Evolutionary conservation across 2,888 invertebrate species (phyloP), one percentile per base, ranked within the genome.

Genomic region (Lydus trimaculatus): DNA sequence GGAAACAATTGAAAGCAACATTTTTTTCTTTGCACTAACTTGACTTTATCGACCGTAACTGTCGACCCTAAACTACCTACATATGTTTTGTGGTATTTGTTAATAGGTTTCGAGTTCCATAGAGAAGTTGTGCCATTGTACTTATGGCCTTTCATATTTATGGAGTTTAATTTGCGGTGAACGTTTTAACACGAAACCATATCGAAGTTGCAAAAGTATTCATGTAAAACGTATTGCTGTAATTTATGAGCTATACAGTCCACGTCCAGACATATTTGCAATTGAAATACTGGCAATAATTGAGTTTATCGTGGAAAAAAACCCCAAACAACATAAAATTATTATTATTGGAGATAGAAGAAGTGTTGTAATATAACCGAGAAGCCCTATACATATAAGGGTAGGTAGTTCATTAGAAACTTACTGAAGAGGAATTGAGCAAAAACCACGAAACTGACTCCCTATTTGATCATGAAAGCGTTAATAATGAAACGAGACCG

Each of bases 371-470:
- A 69, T 65, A 36, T 60, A 66, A 68, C 61, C 64, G 58, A 59
- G 73, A 72, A 70, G 72, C 70, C 74, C 64, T 67, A 63, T 67
- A 69, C 61, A 52, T 36, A 20, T 11, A 5, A 60, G 52, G 43
- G 13, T 20, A 4, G 74, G 66, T 70, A 67, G 74, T 74, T 75
- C 73, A 75, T 75, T 75, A 75, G 64, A 65, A 63, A 65, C 60
- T 43, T 60, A 62, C 63, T 56, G 63, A 36, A 63, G 64, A 60
- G 60, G 52, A 69, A 64, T 66, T 64, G 64, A 63, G 74, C 72
- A 72, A 74, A 74, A 74, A 75, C 74, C 75, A 72, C 75, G 73
- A 73, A 73, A 73, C 70, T 74, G 74, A 71, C 74, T 75, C 73
- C 66, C 65, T 72, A 67, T 75, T 75, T 75, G 75, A 75, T 75